Evolutionary conservation across 2,797 vertebrate species (phyloP).

Genomic region (Vipera latastei): DNA sequence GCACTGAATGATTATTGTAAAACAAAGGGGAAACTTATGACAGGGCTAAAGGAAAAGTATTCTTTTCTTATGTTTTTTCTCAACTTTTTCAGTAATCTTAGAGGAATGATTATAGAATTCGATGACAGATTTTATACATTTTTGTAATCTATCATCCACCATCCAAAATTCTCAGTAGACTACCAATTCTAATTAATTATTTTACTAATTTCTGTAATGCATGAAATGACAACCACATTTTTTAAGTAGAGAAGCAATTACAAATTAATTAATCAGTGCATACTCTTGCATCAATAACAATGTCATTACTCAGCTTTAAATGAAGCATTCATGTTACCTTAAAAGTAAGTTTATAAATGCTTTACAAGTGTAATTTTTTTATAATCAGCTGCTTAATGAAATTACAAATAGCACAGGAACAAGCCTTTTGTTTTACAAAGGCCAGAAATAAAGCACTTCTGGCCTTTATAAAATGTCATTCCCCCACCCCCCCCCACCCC

Average conservation of each 20-base stretch:
- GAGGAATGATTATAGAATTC: background rate
- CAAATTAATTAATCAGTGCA: background rate
- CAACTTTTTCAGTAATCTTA: background rate
- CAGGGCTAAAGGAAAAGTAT: background rate
- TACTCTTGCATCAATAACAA: background rate
- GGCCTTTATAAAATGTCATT: background rate
- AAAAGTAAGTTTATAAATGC: background rate
- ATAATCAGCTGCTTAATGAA: background rate
- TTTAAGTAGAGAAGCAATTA: background rate
- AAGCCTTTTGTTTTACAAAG: background rate
- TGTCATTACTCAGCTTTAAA: background rate
- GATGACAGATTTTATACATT: background rate
- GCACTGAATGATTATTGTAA: background rate
- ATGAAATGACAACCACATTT: background rate
- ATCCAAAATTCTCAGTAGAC: background rate
- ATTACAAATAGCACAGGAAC: background rate
- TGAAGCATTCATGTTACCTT: background rate
- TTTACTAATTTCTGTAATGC: background rate
- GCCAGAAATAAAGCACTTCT: background rate
- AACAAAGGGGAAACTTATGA: background rate
- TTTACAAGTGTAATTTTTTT: background rate
- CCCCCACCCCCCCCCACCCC: no score
- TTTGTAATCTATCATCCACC: background rate
- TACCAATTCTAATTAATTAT: background rate
- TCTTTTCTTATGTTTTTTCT: background rate